Base-by-base conservation (phyloP, 1,140 invertebrate genomes). In the Drosophila arizonae region DNA sequence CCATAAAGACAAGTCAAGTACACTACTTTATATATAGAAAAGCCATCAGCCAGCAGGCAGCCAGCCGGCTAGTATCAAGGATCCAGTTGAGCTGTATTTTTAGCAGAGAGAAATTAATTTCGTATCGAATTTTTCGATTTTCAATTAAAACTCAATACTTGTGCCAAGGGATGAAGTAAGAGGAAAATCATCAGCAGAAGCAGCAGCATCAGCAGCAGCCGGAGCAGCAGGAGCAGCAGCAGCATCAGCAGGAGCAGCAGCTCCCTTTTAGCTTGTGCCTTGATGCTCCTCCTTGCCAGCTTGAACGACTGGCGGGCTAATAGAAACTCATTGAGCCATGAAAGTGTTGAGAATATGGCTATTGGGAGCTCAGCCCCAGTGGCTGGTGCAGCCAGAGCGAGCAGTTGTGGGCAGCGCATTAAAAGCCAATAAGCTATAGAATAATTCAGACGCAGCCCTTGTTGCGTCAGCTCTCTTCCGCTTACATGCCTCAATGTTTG, bases 51-150 rank as follows among this genome's bases (percentile, higher is more conserved):
- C 64, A 46, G 9, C 21, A 60, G 26, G 52, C 11, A 24, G 54
- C 9, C 15, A 48, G 28, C n/a, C 55, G 21, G 17, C 51, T 24
- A 56, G 46, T 26, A 51, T 41, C 57, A 57, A 56, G 52, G 24
- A 10, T 50, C 28, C 13, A 30, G 61, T 56, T 69, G 56, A 65
- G 62, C 74, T 88, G 84, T 88, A 85, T 86, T 76, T 86, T 79
- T 82, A 90, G 75, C 76, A 89, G 72, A 86, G 80, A 89, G 80
- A 89, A 90, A 90, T 90, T 90, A 90, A 90, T 90, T 90, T 90
- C 75, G 87, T 78, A 84, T 90, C 82, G 84, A 80, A 90, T 90
- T 87, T 86, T 90, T 87, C 79, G 80, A 90, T 87, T 90, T 88
- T 87, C 87, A 90, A 90, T 90, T 90, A 87, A 90, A 90, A 90